Conservation (phyloP, 2,888 invertebrate species). For the Platerodrilus igneus region DNA sequence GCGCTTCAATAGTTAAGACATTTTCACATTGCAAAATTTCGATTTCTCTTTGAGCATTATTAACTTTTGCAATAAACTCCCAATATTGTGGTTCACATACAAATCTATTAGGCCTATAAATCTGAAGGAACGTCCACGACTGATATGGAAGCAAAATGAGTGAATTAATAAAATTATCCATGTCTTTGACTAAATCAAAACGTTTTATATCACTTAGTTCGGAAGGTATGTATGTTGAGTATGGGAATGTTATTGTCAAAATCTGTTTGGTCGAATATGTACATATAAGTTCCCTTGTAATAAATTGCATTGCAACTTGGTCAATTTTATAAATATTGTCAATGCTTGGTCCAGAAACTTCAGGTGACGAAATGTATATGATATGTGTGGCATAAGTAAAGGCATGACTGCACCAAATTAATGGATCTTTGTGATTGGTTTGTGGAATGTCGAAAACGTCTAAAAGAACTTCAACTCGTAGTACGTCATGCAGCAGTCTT, state of each 20-base stretch:
- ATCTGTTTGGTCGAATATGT: slow-evolving; percentile 11
- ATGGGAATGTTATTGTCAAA: slow-evolving; percentile 14
- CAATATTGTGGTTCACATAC: slow-evolving; percentile 11
- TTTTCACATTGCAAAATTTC: slow-evolving; percentile 4
- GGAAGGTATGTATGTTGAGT: slow-evolving; percentile 11
- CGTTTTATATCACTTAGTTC: slow-evolving; percentile 6
- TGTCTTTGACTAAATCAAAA: slow-evolving; percentile 16
- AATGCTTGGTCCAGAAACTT: background rate
- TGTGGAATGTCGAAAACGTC: slow-evolving; percentile 16
- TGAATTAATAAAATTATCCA: slow-evolving; percentile 13
- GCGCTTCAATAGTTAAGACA: background rate
- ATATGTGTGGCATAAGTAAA: slow-evolving; percentile 16
- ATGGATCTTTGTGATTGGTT: slow-evolving; percentile 17
- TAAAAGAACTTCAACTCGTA: slow-evolving; percentile 14
- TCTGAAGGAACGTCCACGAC: slow-evolving; percentile 12
- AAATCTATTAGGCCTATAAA: slow-evolving; percentile 12
- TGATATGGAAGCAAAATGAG: slow-evolving; percentile 11
- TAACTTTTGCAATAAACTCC: slow-evolving; percentile 8
- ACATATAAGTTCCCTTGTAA: slow-evolving; percentile 9
- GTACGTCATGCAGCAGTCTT: slow-evolving; percentile 10
- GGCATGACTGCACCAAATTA: slow-evolving; percentile 15
- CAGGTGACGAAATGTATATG: slow-evolving; percentile 17
- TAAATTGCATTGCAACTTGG: slow-evolving; percentile 7
- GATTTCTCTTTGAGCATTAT: slow-evolving; percentile 10
- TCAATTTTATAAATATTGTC: slow-evolving; percentile 15